Evolutionary conservation across 2,888 invertebrate genomes (phyloP).

Genomic region (Synergus gifuensis): DNA sequence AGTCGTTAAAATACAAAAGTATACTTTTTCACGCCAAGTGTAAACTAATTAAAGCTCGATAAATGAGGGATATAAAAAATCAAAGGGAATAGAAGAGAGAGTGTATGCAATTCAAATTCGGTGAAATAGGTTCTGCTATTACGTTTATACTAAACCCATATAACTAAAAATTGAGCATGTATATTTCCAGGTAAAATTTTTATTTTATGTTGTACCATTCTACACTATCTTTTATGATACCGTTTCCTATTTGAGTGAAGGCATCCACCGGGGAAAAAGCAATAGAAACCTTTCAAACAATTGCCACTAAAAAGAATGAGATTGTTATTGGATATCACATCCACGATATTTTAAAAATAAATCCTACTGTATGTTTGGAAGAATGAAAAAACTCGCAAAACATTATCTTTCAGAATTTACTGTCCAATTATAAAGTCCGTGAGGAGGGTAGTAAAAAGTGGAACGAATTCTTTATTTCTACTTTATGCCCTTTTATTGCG

Average conservation of each 20-base stretch:
- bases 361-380: no score
- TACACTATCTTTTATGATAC: conserved; percentile 22
- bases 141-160: background rate
- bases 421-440: no score
- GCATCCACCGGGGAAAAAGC: background rate
- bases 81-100: background rate
- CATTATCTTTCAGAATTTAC: no score
- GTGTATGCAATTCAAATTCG: background rate
- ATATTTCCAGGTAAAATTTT: background rate
- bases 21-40: background rate
- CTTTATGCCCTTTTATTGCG: background rate
- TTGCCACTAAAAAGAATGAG: conserved; percentile 6
- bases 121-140: background rate
- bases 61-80: background rate
- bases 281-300: conserved; percentile 1
- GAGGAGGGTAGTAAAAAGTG: background rate
- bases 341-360: background rate
- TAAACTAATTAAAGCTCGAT: background rate
- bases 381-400: no score
- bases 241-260: background rate
- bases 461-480: background rate
- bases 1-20: background rate
- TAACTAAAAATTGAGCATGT: background rate
- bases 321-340: background rate
- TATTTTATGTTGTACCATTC: background rate